Conservation (phyloP, 2,797 vertebrate species). For the Rousettus madagascariensis region DNA sequence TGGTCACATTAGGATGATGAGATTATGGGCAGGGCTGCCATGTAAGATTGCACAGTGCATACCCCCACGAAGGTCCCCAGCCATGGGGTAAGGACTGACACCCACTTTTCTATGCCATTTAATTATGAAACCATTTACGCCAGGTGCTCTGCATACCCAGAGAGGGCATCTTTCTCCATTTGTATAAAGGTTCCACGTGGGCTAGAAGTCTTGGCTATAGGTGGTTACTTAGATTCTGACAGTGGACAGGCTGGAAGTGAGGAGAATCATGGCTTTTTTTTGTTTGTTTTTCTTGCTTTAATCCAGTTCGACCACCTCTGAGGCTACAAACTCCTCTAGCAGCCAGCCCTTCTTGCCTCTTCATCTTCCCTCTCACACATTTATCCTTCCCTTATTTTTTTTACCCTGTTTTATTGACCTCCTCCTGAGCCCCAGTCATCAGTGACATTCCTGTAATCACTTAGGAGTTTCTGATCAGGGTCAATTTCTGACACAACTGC, state of each 20-base stretch:
- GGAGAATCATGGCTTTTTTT: neutral
- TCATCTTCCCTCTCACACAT: neutral
- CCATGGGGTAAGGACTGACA: neutral
- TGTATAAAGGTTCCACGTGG: neutral
- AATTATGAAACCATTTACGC: neutral
- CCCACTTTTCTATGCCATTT: neutral
- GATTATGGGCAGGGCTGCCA: neutral
- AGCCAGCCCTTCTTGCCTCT: neutral
- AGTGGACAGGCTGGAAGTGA: accelerated
- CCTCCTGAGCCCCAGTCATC: neutral
- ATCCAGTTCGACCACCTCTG: neutral
- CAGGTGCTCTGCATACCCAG: neutral
- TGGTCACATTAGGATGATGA: neutral
- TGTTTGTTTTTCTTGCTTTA: neutral
- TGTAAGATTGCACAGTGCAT: neutral
- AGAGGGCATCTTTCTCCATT: neutral
- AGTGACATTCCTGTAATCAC: neutral
- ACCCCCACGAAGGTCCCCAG: neutral
- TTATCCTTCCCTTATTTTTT: neutral
- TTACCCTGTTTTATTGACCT: neutral
- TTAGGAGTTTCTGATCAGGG: neutral
- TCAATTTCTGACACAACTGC: neutral
- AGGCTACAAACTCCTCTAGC: neutral
- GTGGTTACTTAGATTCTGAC: neutral
- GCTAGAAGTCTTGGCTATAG: neutral